A percentile compares a stretch with the other conserved stretches of the same genome.
phyloP scores from a whole-genome alignment of 2,797 vertebrate species.

The Phalanger gymnotis region DNA sequence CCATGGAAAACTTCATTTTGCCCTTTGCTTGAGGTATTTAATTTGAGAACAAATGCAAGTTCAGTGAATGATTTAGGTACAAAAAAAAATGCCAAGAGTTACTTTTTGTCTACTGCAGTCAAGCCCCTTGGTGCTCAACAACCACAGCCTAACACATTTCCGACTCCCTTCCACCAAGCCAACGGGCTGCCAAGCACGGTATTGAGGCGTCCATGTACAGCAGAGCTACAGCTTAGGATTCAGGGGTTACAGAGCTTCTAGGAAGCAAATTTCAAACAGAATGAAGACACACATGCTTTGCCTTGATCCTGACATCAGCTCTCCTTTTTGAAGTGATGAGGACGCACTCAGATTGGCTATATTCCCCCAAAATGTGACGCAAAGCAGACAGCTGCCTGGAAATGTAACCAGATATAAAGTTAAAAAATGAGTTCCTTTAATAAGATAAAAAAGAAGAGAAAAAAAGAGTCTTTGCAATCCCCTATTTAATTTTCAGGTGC shows the following conservation, averaged over 20 bases:
- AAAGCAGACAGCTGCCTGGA: not conserved
- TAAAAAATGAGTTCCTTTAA: conserved; percentile 10
- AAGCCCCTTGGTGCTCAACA: conserved; percentile 75
- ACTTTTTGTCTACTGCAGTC: conserved; percentile 53
- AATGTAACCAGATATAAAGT: conserved; percentile 43
- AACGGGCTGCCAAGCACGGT: conserved; percentile 63
- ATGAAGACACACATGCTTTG: conserved; percentile 37
- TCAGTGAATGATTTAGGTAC: conserved; percentile 67
- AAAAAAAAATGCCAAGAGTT: conserved; percentile 58
- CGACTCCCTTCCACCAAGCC: conserved; percentile 9
- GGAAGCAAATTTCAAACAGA: conserved; percentile 38
- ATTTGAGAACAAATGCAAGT: conserved; percentile 70
- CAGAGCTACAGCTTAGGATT: conserved; percentile 47
- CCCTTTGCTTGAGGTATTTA: conserved; percentile 70
- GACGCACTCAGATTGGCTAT: not conserved
- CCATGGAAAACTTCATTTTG: conserved; percentile 65
- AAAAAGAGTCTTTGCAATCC: conserved; percentile 32
- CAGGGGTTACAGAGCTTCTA: not conserved
- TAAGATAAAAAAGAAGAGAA: conserved; percentile 35
- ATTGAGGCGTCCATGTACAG: conserved; percentile 72
- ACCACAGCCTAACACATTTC: conserved; percentile 71
- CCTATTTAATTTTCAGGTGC: conserved; percentile 67
- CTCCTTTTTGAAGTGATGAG: not conserved
- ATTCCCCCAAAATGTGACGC: conserved; percentile 26
- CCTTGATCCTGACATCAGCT: not conserved